Base-by-base conservation (phyloP, 2,888 invertebrate species). In the Drosophila gaucha region DNA sequence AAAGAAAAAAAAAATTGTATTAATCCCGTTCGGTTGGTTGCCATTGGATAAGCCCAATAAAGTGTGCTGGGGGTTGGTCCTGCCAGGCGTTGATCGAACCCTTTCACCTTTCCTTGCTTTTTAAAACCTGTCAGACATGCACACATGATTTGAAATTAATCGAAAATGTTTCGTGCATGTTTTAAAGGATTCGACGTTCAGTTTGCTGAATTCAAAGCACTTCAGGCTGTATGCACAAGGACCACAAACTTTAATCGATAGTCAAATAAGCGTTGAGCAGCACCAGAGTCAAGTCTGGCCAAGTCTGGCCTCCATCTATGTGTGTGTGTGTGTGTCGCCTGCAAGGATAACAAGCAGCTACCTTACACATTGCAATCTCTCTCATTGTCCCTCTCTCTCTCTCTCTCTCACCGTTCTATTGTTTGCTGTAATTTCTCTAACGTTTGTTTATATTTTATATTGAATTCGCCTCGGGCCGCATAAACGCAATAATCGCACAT, bases 401-500 rank as follows among this genome's bases (percentile, higher is more conserved):
- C 9, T 3, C 9, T 14, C 6, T 38, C 16, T 16, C 43, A 20
- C 35, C 67, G 60, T 51, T 59, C 56, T 59, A 67, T 84, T 85
- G 50, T 73, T 64, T 72, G 56, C 57, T 71, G 76, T 86, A 83
- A 80, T 85, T 88, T 88, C 88, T 88, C 76, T 85, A 88, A 80
- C 71, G 72, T 76, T 80, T 83, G 84, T 87, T 89, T 83, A 86
- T 86, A 86, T 82, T 86, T 83, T 83, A 86, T 83, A 79, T 86
- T 51, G 76, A 74, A 86, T 77, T 69, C 63, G 73, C 86, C 75
- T 67, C 54, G 67, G 79, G 86, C 78, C 73, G 80, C 88, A 84
- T 88, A 88, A 85, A 89, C 84, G 88, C 80, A 84, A 84, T 89
- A 87, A 87, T 89, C 89, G 84, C 84, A 89, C 79, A 87, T 89